Conservation (phyloP, 2,797 vertebrate genomes). For the Sebastiscus tertius region DNA sequence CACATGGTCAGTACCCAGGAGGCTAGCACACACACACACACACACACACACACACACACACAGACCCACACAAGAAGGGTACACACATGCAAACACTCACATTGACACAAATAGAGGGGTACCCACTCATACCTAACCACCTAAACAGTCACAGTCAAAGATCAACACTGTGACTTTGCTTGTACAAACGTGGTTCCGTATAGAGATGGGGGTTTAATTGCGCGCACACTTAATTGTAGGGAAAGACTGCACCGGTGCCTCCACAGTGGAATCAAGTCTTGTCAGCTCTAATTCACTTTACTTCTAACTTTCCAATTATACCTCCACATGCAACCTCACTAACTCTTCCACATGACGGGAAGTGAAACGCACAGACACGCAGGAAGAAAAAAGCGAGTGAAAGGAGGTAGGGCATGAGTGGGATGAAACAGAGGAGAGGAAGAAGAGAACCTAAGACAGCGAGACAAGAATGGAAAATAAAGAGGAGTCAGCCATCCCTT, state of each 20-base stretch:
- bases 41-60: background rate
- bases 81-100: background rate
- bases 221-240: constrained; percentile 39
- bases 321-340: constrained; percentile 39
- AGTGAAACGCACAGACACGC: constrained; percentile 14
- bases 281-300: constrained; percentile 64
- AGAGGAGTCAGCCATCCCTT: constrained; percentile 5
- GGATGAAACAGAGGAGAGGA: constrained; percentile 21
- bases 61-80: background rate
- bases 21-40: background rate
- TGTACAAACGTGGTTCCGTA: constrained; percentile 4
- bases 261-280: constrained; percentile 45
- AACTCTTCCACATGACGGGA: constrained; percentile 30
- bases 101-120: background rate
- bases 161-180: background rate
- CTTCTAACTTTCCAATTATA: constrained; percentile 57
- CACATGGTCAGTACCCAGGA: constrained; percentile 87
- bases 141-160: background rate
- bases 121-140: background rate
- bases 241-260: constrained; percentile 23
- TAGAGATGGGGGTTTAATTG: constrained; percentile 13
- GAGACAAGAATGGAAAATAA: constrained; percentile 31
- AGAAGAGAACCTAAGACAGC: constrained; percentile 12
- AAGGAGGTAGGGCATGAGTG: constrained; percentile 2
- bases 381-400: background rate